Evolutionary conservation across 2,888 invertebrate genomes (phyloP).

Genomic region (Pseudoips prasinana): DNA sequence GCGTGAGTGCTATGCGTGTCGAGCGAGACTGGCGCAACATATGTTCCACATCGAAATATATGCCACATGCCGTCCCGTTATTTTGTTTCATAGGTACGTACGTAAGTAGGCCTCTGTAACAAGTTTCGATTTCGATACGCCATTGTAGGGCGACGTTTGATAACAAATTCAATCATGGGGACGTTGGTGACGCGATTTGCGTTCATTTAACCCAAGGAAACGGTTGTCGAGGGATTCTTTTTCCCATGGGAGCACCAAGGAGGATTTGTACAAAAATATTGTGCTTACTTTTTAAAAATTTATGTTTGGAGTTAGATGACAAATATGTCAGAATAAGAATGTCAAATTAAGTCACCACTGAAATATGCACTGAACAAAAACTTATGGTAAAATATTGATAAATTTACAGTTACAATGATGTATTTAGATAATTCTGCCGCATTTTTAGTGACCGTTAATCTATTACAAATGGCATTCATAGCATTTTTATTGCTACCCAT

Average conservation of each 20-base stretch:
- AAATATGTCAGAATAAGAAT: too few species aligned
- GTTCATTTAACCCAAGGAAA: conserved; percentile 26
- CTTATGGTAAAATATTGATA: too few species aligned
- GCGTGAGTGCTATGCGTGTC: conserved; percentile 33
- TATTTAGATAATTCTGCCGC: conserved; percentile 32
- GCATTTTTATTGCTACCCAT: conserved; percentile 47
- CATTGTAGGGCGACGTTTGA: conserved; percentile 45
- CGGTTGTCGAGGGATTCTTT: conserved; percentile 35
- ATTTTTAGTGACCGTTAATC: conserved; percentile 39
- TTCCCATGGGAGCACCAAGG: conserved; percentile 25
- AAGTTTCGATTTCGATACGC: conserved; percentile 50
- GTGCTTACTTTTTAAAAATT: too few species aligned
- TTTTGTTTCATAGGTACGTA: conserved; percentile 53
- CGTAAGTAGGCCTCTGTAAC: conserved; percentile 51
- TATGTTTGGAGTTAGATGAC: too few species aligned
- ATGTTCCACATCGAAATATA: conserved; percentile 45
- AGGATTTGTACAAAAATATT: too few species aligned
- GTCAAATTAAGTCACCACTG: too few species aligned
- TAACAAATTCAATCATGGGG: conserved; percentile 61
- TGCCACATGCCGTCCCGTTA: conserved; percentile 39
- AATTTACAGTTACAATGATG: too few species aligned
- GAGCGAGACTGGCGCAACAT: conserved; percentile 39
- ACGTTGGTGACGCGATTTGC: conserved; percentile 40
- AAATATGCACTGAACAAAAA: too few species aligned
- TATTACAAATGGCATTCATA: conserved; percentile 54